A percentile compares a stretch with the other conserved stretches of the same genome.
Evolutionary conservation across 2,113 vertebrate species (phyloP).

Genomic region (Mus musculus): DNA sequence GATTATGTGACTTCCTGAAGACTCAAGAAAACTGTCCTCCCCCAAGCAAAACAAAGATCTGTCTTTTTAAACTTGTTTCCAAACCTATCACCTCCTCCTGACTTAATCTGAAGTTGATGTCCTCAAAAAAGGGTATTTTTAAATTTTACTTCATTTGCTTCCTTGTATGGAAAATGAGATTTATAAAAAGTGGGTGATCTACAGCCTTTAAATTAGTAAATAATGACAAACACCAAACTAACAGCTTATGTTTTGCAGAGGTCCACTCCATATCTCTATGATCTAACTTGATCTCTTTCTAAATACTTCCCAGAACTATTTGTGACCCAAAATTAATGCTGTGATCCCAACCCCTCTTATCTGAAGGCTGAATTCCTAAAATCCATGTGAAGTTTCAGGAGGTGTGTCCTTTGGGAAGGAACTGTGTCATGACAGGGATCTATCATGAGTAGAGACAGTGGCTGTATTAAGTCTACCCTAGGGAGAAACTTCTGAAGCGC

Average conservation of each 20-base stretch:
- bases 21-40: background rate
- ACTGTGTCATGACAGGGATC: background rate
- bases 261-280: background rate
- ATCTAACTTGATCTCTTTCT: background rate
- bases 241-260: background rate
- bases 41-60: constrained; percentile 1
- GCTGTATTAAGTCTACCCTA: background rate
- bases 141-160: background rate
- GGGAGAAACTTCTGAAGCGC: background rate
- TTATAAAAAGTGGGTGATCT: background rate
- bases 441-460: background rate
- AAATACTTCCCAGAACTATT: background rate
- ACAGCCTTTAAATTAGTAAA: background rate
- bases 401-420: background rate
- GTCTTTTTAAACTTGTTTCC: background rate
- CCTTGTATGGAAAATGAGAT: background rate
- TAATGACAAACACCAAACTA: constrained; percentile 13
- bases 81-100: background rate
- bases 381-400: background rate
- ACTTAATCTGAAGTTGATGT: background rate
- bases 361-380: background rate
- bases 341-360: too few relatives aligned
- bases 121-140: background rate
- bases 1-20: constrained; percentile 30
- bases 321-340: background rate